Evolutionary conservation across 1,140 invertebrate species (phyloP).

Genomic region (Eulimnadia texana): DNA sequence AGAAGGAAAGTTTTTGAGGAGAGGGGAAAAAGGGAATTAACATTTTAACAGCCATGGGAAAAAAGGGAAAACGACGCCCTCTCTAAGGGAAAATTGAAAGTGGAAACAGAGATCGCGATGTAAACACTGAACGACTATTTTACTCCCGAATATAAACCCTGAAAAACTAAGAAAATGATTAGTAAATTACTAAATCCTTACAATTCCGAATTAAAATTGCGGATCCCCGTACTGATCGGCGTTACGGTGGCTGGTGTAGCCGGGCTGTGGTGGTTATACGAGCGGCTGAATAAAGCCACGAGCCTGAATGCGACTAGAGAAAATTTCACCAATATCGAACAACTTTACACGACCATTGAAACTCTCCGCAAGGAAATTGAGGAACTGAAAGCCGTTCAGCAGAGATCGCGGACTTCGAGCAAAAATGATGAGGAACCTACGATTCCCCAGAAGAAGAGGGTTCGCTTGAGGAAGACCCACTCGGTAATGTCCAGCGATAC

Average conservation of each 20-base stretch:
- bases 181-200: not conserved
- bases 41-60: too few species aligned
- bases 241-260: not conserved
- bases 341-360: not conserved
- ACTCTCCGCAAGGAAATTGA: not conserved
- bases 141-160: too few species aligned
- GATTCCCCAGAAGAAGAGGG: not conserved
- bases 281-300: not conserved
- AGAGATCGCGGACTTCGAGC: not conserved
- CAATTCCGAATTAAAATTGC: not conserved
- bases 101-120: too few species aligned
- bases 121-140: too few species aligned
- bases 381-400: not conserved
- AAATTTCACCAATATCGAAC: not conserved
- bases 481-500: not conserved
- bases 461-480: not conserved
- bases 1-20: too few species aligned
- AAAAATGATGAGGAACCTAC: not conserved
- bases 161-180: too few species aligned
- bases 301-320: not conserved
- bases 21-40: too few species aligned
- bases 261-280: not conserved
- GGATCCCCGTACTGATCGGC: not conserved
- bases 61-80: too few species aligned
- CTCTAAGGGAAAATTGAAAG: too few species aligned